phyloP scores from a whole-genome alignment of 2,888 invertebrate species.

The Lissonota sp. region DNA sequence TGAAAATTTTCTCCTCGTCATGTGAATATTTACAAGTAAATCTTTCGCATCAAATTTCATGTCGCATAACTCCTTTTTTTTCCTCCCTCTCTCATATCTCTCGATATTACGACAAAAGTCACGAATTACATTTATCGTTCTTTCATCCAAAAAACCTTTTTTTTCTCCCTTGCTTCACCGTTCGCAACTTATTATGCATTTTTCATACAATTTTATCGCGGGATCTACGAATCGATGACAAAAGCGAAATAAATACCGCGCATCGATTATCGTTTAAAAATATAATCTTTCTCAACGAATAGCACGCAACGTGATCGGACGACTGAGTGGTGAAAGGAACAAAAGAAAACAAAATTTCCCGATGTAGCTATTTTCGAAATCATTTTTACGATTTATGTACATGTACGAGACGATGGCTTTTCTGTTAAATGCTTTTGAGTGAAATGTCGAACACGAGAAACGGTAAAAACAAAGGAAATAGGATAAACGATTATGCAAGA shows the following conservation, averaged over 20 bases:
- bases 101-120: conserved; percentile 10
- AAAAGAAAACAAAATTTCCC: too few species aligned
- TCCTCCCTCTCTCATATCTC: conserved; percentile 12
- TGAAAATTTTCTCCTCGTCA: conserved; percentile 33
- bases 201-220: background rate
- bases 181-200: background rate
- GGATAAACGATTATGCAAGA: background rate
- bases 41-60: conserved; percentile 23
- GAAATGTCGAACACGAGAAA: background rate
- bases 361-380: background rate
- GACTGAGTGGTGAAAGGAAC: conserved; percentile 1
- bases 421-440: background rate
- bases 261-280: background rate
- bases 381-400: background rate
- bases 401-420: conserved; percentile 26
- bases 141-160: conserved; percentile 21
- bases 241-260: background rate
- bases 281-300: background rate
- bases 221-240: background rate
- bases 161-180: conserved; percentile 5
- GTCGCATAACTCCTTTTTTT: background rate
- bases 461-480: background rate
- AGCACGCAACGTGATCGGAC: conserved; percentile 14
- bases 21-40: conserved; percentile 53
- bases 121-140: conserved; percentile 24